Conservation (phyloP, 2,797 vertebrate species). For the Malurus splendens region DNA sequence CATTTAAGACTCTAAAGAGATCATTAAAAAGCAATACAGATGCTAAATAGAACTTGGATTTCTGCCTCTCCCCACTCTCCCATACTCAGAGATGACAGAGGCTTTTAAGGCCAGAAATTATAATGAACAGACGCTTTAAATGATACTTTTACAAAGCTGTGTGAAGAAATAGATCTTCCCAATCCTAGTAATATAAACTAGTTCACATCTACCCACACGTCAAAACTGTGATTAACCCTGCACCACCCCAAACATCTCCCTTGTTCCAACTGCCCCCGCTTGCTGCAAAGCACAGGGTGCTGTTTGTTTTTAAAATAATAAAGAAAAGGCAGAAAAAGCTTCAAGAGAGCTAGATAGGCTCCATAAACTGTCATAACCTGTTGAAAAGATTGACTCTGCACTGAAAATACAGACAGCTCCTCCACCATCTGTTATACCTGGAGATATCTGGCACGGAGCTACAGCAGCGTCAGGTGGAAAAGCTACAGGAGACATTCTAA, state of each 20-base stretch:
- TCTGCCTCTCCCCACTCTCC: neutral
- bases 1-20: neutral
- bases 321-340: neutral
- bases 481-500: constrained; percentile 55
- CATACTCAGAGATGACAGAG: neutral
- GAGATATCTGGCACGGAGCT: constrained; percentile 36
- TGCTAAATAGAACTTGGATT: constrained; percentile 9
- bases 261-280: neutral
- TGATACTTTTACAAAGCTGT: neutral
- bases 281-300: neutral
- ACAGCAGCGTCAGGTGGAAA: constrained; percentile 27
- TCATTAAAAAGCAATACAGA: constrained; percentile 38
- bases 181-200: neutral
- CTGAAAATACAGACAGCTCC: constrained; percentile 18
- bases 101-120: constrained; percentile 27
- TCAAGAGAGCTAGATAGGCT: neutral
- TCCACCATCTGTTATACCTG: constrained; percentile 66
- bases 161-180: constrained; percentile 4
- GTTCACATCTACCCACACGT: neutral
- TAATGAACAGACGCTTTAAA: neutral
- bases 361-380: neutral
- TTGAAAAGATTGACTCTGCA: constrained; percentile 49
- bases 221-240: neutral
- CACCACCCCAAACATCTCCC: neutral
- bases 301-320: neutral